Conservation (phyloP, 2,113 vertebrate species). For the Erythrocebus patas region DNA sequence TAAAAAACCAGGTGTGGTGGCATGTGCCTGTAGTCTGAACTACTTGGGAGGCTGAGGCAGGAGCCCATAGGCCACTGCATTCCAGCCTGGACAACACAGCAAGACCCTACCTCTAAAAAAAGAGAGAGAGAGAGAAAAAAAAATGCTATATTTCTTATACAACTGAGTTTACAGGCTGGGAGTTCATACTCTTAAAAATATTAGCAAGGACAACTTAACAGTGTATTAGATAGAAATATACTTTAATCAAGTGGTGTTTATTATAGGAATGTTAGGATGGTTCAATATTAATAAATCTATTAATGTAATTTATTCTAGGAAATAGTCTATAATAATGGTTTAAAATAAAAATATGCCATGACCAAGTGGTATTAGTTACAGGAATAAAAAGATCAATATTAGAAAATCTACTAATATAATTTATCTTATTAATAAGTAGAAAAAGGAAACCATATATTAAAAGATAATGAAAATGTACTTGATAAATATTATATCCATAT, state of each 20-base stretch:
- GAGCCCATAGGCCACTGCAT: too few species aligned
- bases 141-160: constrained; percentile 5
- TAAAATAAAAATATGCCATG: constrained; percentile 62
- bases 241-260: constrained; percentile 13
- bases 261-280: constrained; percentile 46
- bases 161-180: neutral
- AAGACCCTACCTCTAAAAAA: too few species aligned
- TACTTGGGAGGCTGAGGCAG: too few species aligned
- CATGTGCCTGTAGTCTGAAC: too few species aligned
- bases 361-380: constrained; percentile 41
- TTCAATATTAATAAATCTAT: constrained; percentile 37
- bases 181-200: neutral
- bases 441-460: constrained; percentile 51
- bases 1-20: too few species aligned
- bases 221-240: constrained; percentile 41
- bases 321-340: constrained; percentile 36
- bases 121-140: neutral
- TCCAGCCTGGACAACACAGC: too few species aligned
- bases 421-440: constrained; percentile 58
- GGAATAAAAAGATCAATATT: constrained; percentile 51
- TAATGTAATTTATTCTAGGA: constrained; percentile 58
- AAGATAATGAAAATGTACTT: constrained; percentile 59
- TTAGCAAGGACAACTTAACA: neutral
- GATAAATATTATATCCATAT: constrained; percentile 58
- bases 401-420: constrained; percentile 58